Evolutionary conservation across 1,140 invertebrate species (phyloP).

Genomic region (Teleopsis dalmanni): DNA sequence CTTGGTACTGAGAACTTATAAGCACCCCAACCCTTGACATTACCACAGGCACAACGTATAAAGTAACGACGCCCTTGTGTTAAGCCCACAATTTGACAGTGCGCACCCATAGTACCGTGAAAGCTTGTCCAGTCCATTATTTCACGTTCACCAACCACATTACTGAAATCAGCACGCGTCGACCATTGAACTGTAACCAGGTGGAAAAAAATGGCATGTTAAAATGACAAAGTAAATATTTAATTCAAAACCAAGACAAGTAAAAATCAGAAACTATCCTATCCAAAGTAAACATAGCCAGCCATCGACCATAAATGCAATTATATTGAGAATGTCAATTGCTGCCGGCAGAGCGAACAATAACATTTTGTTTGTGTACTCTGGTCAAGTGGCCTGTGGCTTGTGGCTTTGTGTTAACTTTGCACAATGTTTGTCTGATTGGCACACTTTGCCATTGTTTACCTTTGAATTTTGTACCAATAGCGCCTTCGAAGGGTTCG

Average conservation of each 20-base stretch:
- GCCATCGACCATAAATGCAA: no score
- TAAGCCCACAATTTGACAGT: conserved; percentile 63
- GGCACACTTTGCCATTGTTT: conserved; percentile 15
- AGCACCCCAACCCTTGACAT: conserved; percentile 84
- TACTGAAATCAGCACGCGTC: conserved; percentile 67
- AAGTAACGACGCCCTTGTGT: conserved; percentile 77
- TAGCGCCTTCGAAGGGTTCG: conserved; percentile 52
- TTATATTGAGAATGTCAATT: no score
- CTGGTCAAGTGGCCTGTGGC: no score
- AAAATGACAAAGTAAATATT: no score
- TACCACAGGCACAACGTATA: conserved; percentile 77
- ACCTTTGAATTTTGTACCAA: conserved; percentile 88
- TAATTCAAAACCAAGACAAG: no score
- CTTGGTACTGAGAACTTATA: conserved; percentile 65
- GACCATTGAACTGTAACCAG: conserved; percentile 86
- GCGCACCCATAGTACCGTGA: conserved; percentile 53
- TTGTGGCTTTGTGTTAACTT: background rate
- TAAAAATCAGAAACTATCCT: no score
- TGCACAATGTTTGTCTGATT: conserved; percentile 2
- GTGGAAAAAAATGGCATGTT: no score
- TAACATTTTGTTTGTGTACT: no score
- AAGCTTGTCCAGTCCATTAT: conserved; percentile 58
- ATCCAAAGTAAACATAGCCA: no score
- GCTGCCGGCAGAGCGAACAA: background rate
- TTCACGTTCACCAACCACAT: conserved; percentile 67